Percentiles rank a stretch among this genome's conserved stretches.
Conservation (phyloP, 2,888 invertebrate species). For the Harpagoxenus sublaevis region DNA sequence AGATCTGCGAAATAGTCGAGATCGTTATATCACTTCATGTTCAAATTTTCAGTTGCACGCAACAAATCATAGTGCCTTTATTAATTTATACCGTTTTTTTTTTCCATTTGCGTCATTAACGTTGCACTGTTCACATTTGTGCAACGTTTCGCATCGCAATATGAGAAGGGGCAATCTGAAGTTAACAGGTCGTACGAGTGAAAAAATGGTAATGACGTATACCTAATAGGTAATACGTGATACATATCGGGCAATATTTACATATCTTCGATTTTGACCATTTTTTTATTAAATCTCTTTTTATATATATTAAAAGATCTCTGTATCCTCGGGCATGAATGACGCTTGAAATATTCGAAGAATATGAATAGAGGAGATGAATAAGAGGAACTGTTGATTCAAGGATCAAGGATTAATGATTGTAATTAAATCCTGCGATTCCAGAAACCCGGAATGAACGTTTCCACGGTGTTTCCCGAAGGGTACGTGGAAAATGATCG, state of each 20-base stretch:
- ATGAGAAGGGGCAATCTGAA: constrained; percentile 7
- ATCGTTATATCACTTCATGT: neutral
- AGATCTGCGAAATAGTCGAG: constrained; percentile 22
- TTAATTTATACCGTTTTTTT: constrained; percentile 28
- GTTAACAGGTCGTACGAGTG: neutral
- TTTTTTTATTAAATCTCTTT: neutral
- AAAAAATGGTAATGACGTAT: constrained; percentile 14
- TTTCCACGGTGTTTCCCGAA: constrained; percentile 83
- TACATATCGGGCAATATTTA: neutral
- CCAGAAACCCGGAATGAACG: constrained; percentile 78
- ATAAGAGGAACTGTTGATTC: neutral
- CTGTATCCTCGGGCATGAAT: neutral
- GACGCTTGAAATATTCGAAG: neutral
- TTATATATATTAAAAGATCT: neutral
- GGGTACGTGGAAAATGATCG: constrained; percentile 73
- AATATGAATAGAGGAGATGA: neutral
- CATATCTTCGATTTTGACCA: neutral
- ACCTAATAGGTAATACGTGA: neutral
- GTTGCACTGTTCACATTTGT: neutral
- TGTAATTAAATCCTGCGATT: constrained; percentile 43
- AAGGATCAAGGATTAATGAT: constrained; percentile 12
- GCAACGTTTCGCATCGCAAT: neutral
- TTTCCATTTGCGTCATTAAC: neutral
- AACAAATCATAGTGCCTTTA: constrained; percentile 30
- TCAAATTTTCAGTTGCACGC: neutral